These are phyloP conservation scores for Okamejei kenojei DNA, from an alignment of 2,797 vertebrate species.

Conservation along the genomic window DNA sequence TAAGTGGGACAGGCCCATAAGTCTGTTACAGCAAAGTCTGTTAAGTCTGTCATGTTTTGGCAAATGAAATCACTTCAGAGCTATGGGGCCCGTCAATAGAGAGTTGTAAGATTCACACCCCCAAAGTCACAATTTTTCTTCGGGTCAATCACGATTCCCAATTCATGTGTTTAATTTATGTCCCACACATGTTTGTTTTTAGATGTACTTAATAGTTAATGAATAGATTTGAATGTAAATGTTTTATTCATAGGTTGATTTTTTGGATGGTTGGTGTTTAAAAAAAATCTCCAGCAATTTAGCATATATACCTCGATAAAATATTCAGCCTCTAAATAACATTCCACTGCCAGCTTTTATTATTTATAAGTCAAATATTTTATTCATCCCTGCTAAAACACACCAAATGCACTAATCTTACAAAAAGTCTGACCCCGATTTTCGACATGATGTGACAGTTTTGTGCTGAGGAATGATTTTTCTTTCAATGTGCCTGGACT, in stretches of 20 bases:
- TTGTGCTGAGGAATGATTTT: background rate
- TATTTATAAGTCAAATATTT: slow-evolving; percentile 35
- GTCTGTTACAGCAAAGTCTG: too few relatives aligned
- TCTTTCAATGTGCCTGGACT: background rate
- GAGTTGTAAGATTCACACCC: background rate
- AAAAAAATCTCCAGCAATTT: slow-evolving; percentile 6
- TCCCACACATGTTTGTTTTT: slow-evolving; percentile 27
- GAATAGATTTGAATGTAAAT: slow-evolving; percentile 22
- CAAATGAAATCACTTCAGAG: background rate
- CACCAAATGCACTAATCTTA: slow-evolving; percentile 27
- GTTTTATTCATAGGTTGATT: slow-evolving; percentile 32
- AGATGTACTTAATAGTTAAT: slow-evolving; percentile 5
- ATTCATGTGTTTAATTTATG: slow-evolving; percentile 21
- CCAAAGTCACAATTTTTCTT: slow-evolving; percentile 5
- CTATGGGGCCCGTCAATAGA: background rate
- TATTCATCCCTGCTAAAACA: slow-evolving; percentile 34
- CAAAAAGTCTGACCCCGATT: slow-evolving; percentile 17
- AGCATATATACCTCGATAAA: slow-evolving; percentile 26
- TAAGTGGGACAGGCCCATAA: too few relatives aligned
- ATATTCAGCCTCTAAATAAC: slow-evolving; percentile 30
- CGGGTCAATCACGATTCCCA: slow-evolving; percentile 1
- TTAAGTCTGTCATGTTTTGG: too few relatives aligned
- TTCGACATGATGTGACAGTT: background rate
- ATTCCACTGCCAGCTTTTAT: background rate
- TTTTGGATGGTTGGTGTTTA: slow-evolving; percentile 22